These are phyloP conservation scores for Scelioninae gen. 2 DNA, from an alignment of 2,888 invertebrate genomes.

Conservation along the genomic window DNA sequence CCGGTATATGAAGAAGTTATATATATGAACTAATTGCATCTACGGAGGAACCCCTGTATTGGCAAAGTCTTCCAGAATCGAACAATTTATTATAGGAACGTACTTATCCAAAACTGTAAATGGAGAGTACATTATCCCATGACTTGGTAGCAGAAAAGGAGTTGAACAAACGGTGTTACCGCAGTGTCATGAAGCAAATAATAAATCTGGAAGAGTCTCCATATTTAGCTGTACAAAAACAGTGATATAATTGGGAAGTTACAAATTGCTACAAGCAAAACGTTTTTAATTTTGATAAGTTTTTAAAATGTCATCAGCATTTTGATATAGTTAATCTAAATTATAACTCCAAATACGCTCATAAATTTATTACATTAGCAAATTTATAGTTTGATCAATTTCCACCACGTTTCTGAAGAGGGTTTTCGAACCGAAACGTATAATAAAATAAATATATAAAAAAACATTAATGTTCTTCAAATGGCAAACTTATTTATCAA, in stretches of 20 bases:
- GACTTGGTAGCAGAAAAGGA: slow-evolving; percentile 28
- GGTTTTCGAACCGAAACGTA: too few relatives aligned
- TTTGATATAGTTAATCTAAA: too few relatives aligned
- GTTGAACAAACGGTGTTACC: slow-evolving; percentile 34
- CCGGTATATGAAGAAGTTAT: slow-evolving; percentile 29
- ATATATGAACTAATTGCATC: slow-evolving; percentile 35
- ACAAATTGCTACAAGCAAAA: slow-evolving; percentile 37
- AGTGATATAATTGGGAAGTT: slow-evolving; percentile 20
- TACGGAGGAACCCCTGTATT: slow-evolving; percentile 33
- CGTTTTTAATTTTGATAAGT: slow-evolving; percentile 49
- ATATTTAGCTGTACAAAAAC: slow-evolving; percentile 48
- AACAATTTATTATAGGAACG: slow-evolving; percentile 40
- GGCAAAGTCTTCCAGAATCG: slow-evolving; percentile 40
- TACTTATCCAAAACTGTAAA: slow-evolving; percentile 37
- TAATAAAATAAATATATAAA: too few relatives aligned
- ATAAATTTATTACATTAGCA: too few relatives aligned
- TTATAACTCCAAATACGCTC: too few relatives aligned
- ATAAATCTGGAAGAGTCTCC: slow-evolving; percentile 48
- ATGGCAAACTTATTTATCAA: too few relatives aligned
- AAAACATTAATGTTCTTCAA: too few relatives aligned
- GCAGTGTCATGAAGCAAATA: slow-evolving; percentile 49
- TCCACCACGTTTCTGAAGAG: too few relatives aligned
- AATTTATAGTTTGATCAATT: too few relatives aligned
- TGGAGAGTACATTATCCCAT: slow-evolving; percentile 15
- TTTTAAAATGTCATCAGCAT: neutral